These are phyloP conservation scores for Dendroctonus valens DNA, from an alignment of 1,140 invertebrate genomes.

Conservation along the genomic window DNA sequence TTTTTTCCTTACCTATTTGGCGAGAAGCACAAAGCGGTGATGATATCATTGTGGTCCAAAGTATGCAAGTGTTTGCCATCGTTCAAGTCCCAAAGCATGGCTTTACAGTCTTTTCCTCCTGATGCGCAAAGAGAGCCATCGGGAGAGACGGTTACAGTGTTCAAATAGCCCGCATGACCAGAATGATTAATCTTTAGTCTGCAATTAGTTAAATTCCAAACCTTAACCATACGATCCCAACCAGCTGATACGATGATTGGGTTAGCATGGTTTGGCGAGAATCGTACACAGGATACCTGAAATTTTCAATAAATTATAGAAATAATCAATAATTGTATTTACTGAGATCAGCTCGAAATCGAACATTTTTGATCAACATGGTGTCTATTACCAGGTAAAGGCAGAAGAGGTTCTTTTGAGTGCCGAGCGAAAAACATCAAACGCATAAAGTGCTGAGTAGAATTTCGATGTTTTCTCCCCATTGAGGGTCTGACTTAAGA, in stretches of 20 bases:
- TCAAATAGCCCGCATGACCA: slow-evolving; percentile 96
- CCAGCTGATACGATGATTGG: slow-evolving; percentile 99
- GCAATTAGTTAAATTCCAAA: slow-evolving; percentile 99
- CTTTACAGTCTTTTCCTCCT: slow-evolving; percentile 97
- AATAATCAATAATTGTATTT: background rate
- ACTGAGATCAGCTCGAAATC: too few species aligned
- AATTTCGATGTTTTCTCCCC: too few species aligned
- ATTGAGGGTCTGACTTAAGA: too few species aligned
- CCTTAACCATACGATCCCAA: slow-evolving; percentile 98
- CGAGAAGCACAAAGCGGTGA: slow-evolving; percentile 97
- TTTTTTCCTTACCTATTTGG: slow-evolving; percentile 70
- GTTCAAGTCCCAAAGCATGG: slow-evolving; percentile 99
- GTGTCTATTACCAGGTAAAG: background rate
- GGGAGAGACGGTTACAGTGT: slow-evolving; percentile 98
- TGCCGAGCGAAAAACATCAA: too few species aligned
- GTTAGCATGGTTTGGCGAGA: slow-evolving; percentile 97
- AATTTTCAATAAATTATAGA: background rate
- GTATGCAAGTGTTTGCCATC: slow-evolving; percentile 99
- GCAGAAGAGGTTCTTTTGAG: too few species aligned
- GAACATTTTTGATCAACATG: too few species aligned
- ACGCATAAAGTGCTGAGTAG: too few species aligned
- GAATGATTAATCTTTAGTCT: slow-evolving; percentile 98
- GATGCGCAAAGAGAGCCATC: slow-evolving; percentile 96
- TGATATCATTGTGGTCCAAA: slow-evolving; percentile 96
- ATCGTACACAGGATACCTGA: slow-evolving; percentile 86